phyloP scores from a whole-genome alignment of 2,888 invertebrate genomes.

The Lasioglossum leucozonium region DNA sequence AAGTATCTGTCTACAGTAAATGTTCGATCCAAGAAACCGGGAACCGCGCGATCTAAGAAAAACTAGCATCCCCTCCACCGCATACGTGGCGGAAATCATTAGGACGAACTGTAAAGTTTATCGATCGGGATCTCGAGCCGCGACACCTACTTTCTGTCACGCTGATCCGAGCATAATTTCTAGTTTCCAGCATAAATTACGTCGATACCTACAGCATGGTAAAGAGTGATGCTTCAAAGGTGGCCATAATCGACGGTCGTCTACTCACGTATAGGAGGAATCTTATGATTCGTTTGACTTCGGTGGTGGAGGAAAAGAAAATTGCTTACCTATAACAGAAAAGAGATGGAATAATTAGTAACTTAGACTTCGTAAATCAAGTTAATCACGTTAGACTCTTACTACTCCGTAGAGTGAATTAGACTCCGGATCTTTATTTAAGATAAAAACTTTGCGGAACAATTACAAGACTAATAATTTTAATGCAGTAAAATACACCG shows the following conservation, averaged over 20 bases:
- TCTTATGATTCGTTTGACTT: not conserved
- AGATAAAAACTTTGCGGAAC: too few relatives aligned
- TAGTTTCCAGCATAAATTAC: not conserved
- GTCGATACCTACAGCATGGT: not conserved
- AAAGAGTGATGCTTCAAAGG: not conserved
- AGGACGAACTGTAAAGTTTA: constrained; percentile 39
- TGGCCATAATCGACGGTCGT: not conserved
- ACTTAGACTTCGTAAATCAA: too few relatives aligned
- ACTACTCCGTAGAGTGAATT: too few relatives aligned
- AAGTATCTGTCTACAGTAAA: too few relatives aligned
- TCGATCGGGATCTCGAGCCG: constrained; percentile 43
- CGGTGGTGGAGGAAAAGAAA: not conserved
- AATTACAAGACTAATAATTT: too few relatives aligned
- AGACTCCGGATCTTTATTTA: too few relatives aligned
- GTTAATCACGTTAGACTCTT: too few relatives aligned
- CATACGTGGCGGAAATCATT: too few relatives aligned
- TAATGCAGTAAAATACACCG: too few relatives aligned
- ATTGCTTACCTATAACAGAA: constrained; percentile 30
- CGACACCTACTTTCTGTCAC: constrained; percentile 26
- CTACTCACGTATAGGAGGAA: not conserved
- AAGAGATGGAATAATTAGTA: not conserved
- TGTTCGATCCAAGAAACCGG: too few relatives aligned
- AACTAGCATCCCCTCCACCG: too few relatives aligned
- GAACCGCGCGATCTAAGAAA: too few relatives aligned
- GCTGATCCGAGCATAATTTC: not conserved